Conservation (phyloP, 2,888 invertebrate species). For the Eudemis profundana region DNA sequence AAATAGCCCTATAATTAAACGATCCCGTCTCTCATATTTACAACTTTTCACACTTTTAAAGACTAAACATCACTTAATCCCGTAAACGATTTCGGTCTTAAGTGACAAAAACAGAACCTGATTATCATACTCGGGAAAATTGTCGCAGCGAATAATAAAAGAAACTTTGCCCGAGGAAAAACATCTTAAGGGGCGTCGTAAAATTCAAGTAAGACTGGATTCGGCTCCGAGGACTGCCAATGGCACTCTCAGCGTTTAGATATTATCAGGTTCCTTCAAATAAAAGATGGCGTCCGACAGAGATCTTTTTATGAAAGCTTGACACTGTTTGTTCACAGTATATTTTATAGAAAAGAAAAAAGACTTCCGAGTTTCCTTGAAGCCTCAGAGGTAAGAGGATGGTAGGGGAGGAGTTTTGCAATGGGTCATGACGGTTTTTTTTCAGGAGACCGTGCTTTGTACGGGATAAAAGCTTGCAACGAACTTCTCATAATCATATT, state of each 20-base stretch:
- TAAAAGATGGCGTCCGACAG: constrained; percentile 14
- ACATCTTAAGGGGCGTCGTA: constrained; percentile 33
- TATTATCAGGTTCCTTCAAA: constrained; percentile 27
- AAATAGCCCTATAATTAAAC: neutral
- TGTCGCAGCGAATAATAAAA: constrained; percentile 33
- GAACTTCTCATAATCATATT: no score
- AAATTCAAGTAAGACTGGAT: constrained; percentile 29
- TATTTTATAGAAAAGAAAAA: no score
- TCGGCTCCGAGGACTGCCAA: neutral
- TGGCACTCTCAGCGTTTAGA: constrained; percentile 20
- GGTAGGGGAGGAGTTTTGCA: no score
- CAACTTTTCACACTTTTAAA: neutral
- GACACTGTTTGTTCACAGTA: constrained; percentile 2
- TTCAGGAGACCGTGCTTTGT: no score
- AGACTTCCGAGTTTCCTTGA: no score
- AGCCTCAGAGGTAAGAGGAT: no score
- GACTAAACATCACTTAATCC: constrained; percentile 12
- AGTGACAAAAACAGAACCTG: constrained; percentile 29
- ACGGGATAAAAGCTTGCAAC: no score
- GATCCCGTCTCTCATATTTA: neutral
- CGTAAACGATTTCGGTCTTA: constrained; percentile 3
- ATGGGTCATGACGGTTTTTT: no score
- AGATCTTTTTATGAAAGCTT: constrained; percentile 16
- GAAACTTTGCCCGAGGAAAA: constrained; percentile 26
- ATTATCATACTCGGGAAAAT: constrained; percentile 29